Evolutionary conservation across 2,113 vertebrate genomes (phyloP), one percentile per base, ranked within the genome.

Genomic region (Poicephalus gulielmi): DNA sequence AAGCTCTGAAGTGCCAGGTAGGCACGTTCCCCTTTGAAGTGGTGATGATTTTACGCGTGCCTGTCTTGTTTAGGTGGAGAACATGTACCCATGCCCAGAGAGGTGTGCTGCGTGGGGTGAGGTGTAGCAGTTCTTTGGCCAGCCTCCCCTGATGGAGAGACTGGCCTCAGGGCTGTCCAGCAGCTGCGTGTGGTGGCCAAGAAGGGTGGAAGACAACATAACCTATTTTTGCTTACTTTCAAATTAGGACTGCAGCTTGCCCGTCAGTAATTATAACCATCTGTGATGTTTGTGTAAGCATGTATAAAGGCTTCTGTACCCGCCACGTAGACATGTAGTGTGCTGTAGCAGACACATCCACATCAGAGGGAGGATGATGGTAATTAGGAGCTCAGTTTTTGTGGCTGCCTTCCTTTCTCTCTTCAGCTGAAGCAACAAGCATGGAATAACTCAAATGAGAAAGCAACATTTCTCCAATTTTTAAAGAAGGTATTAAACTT

Each of bases 231-330:
- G 37, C 31, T 89, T 43, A 8, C 71, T 80, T 82, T 94, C 83
- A 96, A 98, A 95, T 97, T 93, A 92, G 91, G 90, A 60, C 69
- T 95, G 70, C 59, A 71, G 68, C 92, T 84, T 82, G 62, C 86
- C 96, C 19, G 1, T 41, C 33, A 2, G 62, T 97, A 96, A 98
- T 98, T 97, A 83, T 37, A 96, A 94, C 97, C 97, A 90, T 97
- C 95, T 97, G 96, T 97, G 94, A 59, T 30, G 62, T 80, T 86
- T 97, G 83, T 47, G 35, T 92, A 84, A 31, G 2, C 95, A 50
- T 95, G 86, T 95, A 90, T 90, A 75, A 94, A 92, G 94, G 43
- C 53, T 75, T 63, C 49, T 91, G 66, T 69, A 95, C 93, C 84
- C 83, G 95, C 93, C 87, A 88, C 92, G 77, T 94, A 43, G 30